Percentiles rank a stretch among this genome's conserved stretches.
Conservation (phyloP, 2,888 invertebrate genomes). For the Eremobia ochroleuca region DNA sequence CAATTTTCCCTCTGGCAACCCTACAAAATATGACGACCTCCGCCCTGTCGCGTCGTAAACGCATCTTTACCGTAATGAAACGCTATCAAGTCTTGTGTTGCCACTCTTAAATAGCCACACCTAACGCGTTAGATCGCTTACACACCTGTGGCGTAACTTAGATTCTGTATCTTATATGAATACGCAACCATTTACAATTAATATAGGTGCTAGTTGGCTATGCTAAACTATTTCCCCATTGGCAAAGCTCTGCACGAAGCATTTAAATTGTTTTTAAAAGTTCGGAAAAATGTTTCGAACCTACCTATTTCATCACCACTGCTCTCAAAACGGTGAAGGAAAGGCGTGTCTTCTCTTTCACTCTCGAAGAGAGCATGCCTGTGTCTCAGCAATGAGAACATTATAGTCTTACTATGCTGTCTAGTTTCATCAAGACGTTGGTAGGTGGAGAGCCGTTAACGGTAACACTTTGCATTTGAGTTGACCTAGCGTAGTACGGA, state of each 20-base stretch:
- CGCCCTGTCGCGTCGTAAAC: constrained; percentile 64
- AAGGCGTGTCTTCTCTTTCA: too few species aligned
- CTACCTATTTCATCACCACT: too few species aligned
- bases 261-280: background rate
- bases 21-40: constrained; percentile 51
- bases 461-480: background rate
- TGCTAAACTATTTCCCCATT: constrained; percentile 16
- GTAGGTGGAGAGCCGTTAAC: background rate
- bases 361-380: background rate
- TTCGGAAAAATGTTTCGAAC: background rate
- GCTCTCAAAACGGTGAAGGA: too few species aligned
- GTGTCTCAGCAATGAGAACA: background rate
- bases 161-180: constrained; percentile 45
- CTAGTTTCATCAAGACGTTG: background rate
- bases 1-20: constrained; percentile 43
- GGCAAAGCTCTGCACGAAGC: too few species aligned
- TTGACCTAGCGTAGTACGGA: background rate
- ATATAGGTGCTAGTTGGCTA: constrained; percentile 20
- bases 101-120: constrained; percentile 63
- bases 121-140: constrained; percentile 52
- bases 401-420: background rate
- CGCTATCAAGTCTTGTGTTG: constrained; percentile 70
- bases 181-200: constrained; percentile 50
- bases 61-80: constrained; percentile 73
- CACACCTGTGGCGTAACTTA: constrained; percentile 55